Percentiles rank a stretch among this genome's conserved stretches.
Conservation (phyloP, 2,113 vertebrate species). For the Heteronetta atricapilla region DNA sequence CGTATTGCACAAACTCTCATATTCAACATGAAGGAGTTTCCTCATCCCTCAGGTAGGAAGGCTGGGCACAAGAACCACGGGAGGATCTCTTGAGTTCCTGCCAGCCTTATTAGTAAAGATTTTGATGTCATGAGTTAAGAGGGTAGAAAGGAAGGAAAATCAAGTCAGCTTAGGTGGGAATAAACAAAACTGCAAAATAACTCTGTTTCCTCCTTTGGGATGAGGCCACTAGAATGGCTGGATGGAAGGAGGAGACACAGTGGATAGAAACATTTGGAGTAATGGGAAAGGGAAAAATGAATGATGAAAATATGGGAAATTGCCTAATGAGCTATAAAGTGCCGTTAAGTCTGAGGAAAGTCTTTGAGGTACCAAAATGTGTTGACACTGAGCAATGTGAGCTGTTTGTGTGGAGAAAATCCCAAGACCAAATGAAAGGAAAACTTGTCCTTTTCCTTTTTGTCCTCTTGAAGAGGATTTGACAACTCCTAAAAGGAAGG, state of each 20-base stretch:
- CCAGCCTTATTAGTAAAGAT: background rate
- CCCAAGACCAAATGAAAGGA: background rate
- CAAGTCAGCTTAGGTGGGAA: background rate
- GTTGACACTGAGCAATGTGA: background rate
- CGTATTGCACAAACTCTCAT: background rate
- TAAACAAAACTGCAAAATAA: background rate
- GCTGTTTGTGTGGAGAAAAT: rapidly evolving
- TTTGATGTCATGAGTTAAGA: background rate
- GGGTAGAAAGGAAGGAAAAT: background rate
- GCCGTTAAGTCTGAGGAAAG: rapidly evolving
- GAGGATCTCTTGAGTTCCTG: background rate
- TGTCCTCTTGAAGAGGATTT: background rate
- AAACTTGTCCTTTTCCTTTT: background rate
- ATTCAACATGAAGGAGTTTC: conserved; percentile 54
- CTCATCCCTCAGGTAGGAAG: background rate
- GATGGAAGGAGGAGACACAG: background rate
- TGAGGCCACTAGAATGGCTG: background rate
- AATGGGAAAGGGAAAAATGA: background rate
- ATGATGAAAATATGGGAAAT: background rate
- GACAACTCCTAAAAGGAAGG: background rate
- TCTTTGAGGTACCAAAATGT: background rate
- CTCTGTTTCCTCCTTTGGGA: background rate
- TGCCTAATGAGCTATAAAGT: background rate
- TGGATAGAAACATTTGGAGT: background rate
- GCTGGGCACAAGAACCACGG: background rate